Evolutionary conservation across 2,888 invertebrate genomes (phyloP).

Genomic region (Amitus sp.): DNA sequence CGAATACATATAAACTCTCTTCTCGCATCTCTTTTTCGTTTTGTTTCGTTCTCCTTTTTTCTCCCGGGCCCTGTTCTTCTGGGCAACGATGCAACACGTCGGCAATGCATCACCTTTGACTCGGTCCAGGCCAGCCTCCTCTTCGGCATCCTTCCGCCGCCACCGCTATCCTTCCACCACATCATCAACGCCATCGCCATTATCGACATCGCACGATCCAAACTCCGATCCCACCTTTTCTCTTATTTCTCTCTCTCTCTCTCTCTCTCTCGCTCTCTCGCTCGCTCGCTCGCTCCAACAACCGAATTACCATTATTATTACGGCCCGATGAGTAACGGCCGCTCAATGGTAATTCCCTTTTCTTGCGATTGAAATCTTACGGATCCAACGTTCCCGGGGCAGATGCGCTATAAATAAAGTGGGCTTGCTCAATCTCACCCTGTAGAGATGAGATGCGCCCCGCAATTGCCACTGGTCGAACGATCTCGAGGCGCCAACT

Average conservation of each 20-base stretch:
- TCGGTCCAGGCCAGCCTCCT: conserved; percentile 61
- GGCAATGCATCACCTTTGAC: conserved; percentile 65
- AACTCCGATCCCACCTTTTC: conserved; percentile 54
- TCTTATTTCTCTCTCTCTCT: conserved; percentile 17
- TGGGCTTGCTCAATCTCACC: conserved; percentile 42
- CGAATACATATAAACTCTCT: conserved; percentile 61
- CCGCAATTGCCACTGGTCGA: too few relatives aligned
- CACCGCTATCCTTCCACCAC: conserved; percentile 29
- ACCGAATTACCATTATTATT: conserved; percentile 37
- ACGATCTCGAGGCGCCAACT: too few relatives aligned
- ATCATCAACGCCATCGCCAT: conserved; percentile 45
- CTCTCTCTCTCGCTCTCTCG: conserved; percentile 35
- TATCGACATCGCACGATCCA: conserved; percentile 44
- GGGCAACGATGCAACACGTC: conserved; percentile 47
- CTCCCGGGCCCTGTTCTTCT: conserved; percentile 54
- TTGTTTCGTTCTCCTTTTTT: too few relatives aligned
- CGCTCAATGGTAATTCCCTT: not conserved
- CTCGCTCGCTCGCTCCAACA: conserved; percentile 60
- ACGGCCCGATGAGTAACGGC: not conserved
- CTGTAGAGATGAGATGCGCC: too few relatives aligned
- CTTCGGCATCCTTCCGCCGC: conserved; percentile 45
- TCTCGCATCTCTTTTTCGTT: conserved; percentile 51
- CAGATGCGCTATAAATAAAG: conserved; percentile 38
- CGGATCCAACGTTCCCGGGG: conserved; percentile 27
- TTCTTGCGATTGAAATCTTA: conserved; percentile 27